Conservation (phyloP, 2,888 invertebrate species). For the Heteromyza rotundicornis region DNA sequence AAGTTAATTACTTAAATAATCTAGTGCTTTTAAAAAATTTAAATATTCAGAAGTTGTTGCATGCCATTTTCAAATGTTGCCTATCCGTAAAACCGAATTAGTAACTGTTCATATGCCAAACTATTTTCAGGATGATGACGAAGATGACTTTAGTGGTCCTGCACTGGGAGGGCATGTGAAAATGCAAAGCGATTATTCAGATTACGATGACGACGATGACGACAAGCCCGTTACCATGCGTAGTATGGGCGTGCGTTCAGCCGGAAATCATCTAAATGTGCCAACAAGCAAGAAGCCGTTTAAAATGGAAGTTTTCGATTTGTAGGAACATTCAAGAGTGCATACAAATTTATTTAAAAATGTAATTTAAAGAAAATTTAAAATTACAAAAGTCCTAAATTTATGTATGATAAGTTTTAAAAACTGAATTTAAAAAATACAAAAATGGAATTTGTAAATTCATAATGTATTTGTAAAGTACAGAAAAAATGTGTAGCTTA, state of each 20-base stretch:
- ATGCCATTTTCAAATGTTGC: too few species aligned
- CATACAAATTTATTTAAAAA: conserved; percentile 7
- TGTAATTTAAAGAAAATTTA: background rate
- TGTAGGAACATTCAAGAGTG: conserved; percentile 56
- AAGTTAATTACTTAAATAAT: too few species aligned
- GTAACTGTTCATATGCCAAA: background rate
- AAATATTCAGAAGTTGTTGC: too few species aligned
- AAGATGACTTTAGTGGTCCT: conserved; percentile 62
- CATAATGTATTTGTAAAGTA: conserved; percentile 4
- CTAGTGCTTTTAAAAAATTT: too few species aligned
- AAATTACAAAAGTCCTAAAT: conserved; percentile 6
- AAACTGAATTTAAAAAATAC: background rate
- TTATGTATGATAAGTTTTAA: background rate
- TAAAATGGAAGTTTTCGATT: conserved; percentile 68
- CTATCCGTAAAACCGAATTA: background rate
- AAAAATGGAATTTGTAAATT: conserved; percentile 15
- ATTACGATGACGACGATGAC: conserved; percentile 64
- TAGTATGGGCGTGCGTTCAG: conserved; percentile 39
- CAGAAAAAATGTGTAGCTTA: background rate
- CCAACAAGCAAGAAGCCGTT: conserved; percentile 65
- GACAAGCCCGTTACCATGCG: conserved; percentile 63
- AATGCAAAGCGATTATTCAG: conserved; percentile 60
- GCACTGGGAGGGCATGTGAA: conserved; percentile 60
- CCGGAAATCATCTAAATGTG: conserved; percentile 55
- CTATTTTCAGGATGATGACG: conserved; percentile 41